These are phyloP conservation scores for Alouatta palliata DNA, from an alignment of 2,113 vertebrate genomes.

Conservation along the genomic window DNA sequence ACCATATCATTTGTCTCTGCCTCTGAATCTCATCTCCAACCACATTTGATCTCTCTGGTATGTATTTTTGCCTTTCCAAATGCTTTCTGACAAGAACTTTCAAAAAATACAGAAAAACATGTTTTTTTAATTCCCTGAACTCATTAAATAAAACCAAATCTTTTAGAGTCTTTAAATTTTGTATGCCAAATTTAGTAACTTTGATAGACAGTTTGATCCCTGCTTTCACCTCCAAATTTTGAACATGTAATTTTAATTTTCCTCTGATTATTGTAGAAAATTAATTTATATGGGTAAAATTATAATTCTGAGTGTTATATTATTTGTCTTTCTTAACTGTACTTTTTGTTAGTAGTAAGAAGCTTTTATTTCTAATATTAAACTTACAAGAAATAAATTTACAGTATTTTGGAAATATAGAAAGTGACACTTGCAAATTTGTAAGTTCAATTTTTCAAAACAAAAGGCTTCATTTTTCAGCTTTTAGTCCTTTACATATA, in stretches of 20 bases:
- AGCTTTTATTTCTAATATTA: neutral
- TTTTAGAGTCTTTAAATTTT: neutral
- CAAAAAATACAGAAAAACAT: neutral
- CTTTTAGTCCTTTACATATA: neutral
- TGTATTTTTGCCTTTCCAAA: neutral
- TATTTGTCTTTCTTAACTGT: neutral
- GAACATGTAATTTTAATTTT: neutral
- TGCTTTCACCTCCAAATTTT: neutral
- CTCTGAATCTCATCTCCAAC: neutral
- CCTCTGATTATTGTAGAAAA: neutral
- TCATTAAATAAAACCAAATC: neutral
- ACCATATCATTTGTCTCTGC: neutral
- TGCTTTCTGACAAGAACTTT: neutral
- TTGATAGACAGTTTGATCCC: neutral
- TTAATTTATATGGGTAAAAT: neutral
- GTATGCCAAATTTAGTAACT: neutral
- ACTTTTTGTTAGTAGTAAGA: neutral
- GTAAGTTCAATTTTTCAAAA: neutral
- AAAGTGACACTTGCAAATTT: neutral
- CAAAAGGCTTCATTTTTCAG: neutral
- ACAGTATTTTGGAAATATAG: neutral
- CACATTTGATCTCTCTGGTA: neutral
- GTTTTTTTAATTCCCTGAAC: neutral
- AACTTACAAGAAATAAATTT: neutral
- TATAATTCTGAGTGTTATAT: neutral